A percentile compares a stretch with the other conserved stretches of the same genome.
Conservation (phyloP, 2,113 vertebrate genomes). For the Ascaphus truei region DNA sequence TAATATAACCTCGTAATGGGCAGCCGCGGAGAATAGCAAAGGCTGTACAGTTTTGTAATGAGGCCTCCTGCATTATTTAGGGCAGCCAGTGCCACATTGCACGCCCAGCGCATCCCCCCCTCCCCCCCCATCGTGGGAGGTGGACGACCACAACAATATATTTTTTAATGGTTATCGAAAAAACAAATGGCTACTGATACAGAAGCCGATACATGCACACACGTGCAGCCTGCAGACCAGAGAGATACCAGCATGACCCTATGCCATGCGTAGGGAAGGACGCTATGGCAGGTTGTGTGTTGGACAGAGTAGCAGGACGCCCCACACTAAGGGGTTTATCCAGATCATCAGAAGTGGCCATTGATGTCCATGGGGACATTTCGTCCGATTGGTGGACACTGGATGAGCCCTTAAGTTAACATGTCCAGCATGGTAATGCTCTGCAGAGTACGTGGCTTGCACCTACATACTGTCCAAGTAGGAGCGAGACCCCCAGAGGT, state of each 20-base stretch:
- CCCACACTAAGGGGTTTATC: no score
- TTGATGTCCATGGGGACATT: no score
- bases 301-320: neutral
- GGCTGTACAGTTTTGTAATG: slow-evolving; percentile 35
- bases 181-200: neutral
- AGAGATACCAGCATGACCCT: neutral
- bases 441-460: no score
- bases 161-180: neutral
- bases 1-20: slow-evolving; percentile 37
- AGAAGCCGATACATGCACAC: neutral
- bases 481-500: no score
- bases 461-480: no score
- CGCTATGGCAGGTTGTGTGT: no score
- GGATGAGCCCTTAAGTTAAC: no score
- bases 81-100: slow-evolving; percentile 26
- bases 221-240: neutral
- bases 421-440: no score
- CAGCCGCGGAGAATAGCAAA: slow-evolving; percentile 31
- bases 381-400: no score
- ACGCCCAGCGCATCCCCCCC: neutral
- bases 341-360: no score
- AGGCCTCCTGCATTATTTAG: slow-evolving; percentile 34
- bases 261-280: neutral
- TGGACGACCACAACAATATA: neutral
- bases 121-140: slow-evolving; percentile 1